Base-by-base conservation (phyloP, 2,888 invertebrate species). In the Mesorhabditis belari region DNA sequence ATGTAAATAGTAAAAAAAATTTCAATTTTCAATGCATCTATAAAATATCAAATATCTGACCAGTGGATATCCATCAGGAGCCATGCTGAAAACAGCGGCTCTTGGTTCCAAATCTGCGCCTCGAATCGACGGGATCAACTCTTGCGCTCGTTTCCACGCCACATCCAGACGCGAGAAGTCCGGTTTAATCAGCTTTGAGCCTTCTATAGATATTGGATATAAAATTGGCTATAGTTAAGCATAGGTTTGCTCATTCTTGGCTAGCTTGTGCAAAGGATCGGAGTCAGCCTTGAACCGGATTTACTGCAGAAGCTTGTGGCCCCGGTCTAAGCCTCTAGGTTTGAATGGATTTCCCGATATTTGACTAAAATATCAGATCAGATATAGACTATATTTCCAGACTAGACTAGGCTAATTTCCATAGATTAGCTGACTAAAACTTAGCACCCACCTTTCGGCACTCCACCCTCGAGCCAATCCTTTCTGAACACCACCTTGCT, bases 31-130 rank as follows among this genome's bases (percentile, higher is more conserved):
- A 23, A 23, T 51, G 21, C 81, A 80, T 6, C 23, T 44, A 12
- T 28, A n/a, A n/a, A 44, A 56, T 19, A 26, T 19, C 4, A 56
- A 44, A 9, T 28, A 44, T 44, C 83, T 82, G 5, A 84, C 71
- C 57, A 84, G 68, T 3, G 84, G 83, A 54, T 82, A 71, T 5
- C 81, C 69, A 67, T 84, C 84, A 3, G 83, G 83, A 3, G 83
- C 79, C 74, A 76, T 74, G 57, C 66, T 69, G 65, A 76, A 71
- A 9, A 71, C 74, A 3, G 71, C 75, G 5, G 74, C 73, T 21
- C 69, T 62, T 2, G 71, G 66, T 21, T 75, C 71, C 6, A 73
- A 63, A 51, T 67, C 55, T 0, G 63, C 66, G 49, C 62, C 68
- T 27, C 64, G 57, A 12, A 76, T 60, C 4, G 49, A 49, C 17